Percentiles rank a stretch among this genome's conserved stretches.
Evolutionary conservation across 2,888 invertebrate genomes (phyloP).

Genomic region (Petrolisthes manimaculis): DNA sequence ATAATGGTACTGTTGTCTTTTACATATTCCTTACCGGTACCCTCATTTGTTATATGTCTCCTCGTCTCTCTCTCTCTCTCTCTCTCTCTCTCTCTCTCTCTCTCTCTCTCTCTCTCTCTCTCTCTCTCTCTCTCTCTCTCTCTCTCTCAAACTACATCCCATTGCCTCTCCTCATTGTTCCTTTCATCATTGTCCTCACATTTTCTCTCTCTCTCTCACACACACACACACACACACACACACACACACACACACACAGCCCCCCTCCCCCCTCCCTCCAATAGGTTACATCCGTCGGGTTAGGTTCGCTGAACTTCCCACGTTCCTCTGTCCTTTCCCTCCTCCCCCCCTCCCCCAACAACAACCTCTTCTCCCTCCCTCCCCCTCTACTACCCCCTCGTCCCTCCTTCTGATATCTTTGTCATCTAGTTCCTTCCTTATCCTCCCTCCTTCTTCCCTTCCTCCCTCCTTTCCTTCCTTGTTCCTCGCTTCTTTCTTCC

Average conservation of each 20-base stretch:
- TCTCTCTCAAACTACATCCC: no score
- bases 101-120: not conserved
- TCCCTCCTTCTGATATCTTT: not conserved
- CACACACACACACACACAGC: not conserved
- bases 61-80: not conserved
- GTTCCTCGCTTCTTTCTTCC: not conserved
- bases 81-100: slow-evolving; percentile 4
- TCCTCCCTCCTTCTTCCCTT: not conserved
- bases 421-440: not conserved
- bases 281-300: not conserved
- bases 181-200: not conserved
- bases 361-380: no score
- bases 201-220: not conserved
- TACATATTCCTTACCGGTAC: not conserved
- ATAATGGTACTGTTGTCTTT: no score
- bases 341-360: not conserved
- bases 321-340: not conserved
- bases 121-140: not conserved
- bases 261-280: not conserved
- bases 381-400: not conserved
- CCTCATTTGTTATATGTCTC: not conserved
- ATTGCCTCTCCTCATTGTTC: not conserved
- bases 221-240: slow-evolving; percentile 6
- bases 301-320: not conserved
- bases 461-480: no score